These are phyloP conservation scores for Phyto melanocephala DNA, from an alignment of 2,888 invertebrate species.

Conservation along the genomic window DNA sequence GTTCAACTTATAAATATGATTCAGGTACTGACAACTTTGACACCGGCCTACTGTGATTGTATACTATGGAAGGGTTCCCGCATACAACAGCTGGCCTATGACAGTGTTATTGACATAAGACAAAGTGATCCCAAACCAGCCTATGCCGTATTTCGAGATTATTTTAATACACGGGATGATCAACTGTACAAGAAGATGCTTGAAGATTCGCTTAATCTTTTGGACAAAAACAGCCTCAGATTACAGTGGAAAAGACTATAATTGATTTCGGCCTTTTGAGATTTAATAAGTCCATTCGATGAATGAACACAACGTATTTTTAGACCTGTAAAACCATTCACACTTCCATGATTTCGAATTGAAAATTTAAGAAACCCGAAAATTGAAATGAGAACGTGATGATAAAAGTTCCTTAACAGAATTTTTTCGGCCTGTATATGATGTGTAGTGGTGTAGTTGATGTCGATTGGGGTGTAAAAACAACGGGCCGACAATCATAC, in stretches of 20 bases:
- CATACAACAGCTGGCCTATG: slow-evolving; percentile 87
- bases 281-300: slow-evolving; percentile 91
- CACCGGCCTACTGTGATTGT: slow-evolving; percentile 98
- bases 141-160: slow-evolving; percentile 89
- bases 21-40: slow-evolving; percentile 96
- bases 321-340: slow-evolving; percentile 94
- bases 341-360: slow-evolving; percentile 94
- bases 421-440: too few species aligned
- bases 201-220: slow-evolving; percentile 96
- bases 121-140: slow-evolving; percentile 99
- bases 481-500: too few species aligned
- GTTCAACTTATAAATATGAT: slow-evolving; percentile 98
- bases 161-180: slow-evolving; percentile 91
- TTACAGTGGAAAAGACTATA: slow-evolving; percentile 91
- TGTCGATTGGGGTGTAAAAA: too few species aligned
- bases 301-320: too few species aligned
- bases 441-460: too few species aligned
- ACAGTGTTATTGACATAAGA: slow-evolving; percentile 89
- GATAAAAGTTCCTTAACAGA: too few species aligned
- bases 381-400: too few species aligned
- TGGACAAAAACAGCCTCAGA: slow-evolving; percentile 97
- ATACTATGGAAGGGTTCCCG: slow-evolving; percentile 94
- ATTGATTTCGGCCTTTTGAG: slow-evolving; percentile 91
- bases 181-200: slow-evolving; percentile 92
- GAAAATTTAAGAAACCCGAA: too few species aligned